Base-by-base conservation (phyloP, 2,888 invertebrate species). In the Lycaena phlaeas region DNA sequence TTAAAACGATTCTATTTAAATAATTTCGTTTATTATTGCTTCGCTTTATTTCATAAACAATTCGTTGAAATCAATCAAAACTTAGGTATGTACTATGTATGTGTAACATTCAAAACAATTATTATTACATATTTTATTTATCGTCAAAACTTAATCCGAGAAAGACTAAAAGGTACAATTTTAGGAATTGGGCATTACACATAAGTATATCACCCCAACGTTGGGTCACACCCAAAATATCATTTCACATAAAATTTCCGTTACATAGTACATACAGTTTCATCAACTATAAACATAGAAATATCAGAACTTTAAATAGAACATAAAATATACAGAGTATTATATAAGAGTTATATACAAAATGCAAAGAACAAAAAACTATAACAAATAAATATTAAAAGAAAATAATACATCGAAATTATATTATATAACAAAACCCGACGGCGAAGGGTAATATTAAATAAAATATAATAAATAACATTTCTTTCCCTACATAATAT, bases 351-450 rank as follows among this genome's bases (percentile, higher is more conserved):
- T 31, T 40, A 40, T 40, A 40, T 31, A 40, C 39, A 72, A 76
- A 75, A 75, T 74, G 75, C 71, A 68, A 64, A 57, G 64, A 55
- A 61, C 66, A 51, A 41, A 54, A 77, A 79, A 78, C 69, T 57
- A 71, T 62, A 81, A 81, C 81, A 75, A 65, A 73, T 69, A 76
- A 68, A 78, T 76, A 77, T 71, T n/a, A 71, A 50, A 57, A 51
- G 53, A 69, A 75, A 82, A 67, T 68, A 81, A 76, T 68, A 71
- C 69, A 68, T 68, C 63, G 54, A 61, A 56, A 59, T 56, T 58
- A 60, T 34, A 34, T 18, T 22, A 30, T 15, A n/a, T 30, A 11
- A 22, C 4, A 34, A 29, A 29, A 34, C 22, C 22, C 34, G 34
- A 34, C 22, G 22, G 22, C 18, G n/a, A 9, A 22, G 22, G 22